Evolutionary conservation across 1,140 invertebrate genomes (phyloP).

Genomic region (Drosophila bifasciata): DNA sequence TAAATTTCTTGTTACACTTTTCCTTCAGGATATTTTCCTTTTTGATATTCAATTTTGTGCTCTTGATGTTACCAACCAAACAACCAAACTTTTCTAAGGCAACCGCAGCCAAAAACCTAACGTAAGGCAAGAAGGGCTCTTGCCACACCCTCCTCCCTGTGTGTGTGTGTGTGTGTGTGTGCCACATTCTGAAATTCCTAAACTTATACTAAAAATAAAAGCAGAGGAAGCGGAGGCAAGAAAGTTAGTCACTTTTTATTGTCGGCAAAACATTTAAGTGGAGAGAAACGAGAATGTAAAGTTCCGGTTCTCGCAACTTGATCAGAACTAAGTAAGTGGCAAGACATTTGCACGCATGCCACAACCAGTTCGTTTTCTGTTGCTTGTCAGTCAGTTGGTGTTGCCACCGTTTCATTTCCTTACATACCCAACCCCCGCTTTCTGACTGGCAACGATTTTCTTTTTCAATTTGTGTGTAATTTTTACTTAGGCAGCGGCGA

Average conservation of each 20-base stretch:
- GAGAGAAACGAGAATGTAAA: constrained; percentile 58
- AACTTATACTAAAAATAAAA: not conserved
- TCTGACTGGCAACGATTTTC: constrained; percentile 39
- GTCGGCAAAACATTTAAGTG: constrained; percentile 66
- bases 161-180: too few species aligned
- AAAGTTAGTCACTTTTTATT: constrained; percentile 76
- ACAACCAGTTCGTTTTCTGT: constrained; percentile 35
- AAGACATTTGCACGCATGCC: constrained; percentile 71
- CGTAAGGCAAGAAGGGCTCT: constrained; percentile 10
- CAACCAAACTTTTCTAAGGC: too few species aligned
- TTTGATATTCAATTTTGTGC: too few species aligned
- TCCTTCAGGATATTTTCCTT: too few species aligned
- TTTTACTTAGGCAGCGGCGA: constrained; percentile 25
- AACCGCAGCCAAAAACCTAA: constrained; percentile 23
- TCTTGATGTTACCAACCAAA: too few species aligned
- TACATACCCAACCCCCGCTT: not conserved
- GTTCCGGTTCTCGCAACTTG: constrained; percentile 53
- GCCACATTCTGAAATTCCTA: constrained; percentile 37
- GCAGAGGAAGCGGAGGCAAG: not conserved
- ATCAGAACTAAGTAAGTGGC: constrained; percentile 78
- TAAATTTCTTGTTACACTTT: too few species aligned
- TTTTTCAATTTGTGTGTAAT: constrained; percentile 57
- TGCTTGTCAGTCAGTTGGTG: constrained; percentile 36
- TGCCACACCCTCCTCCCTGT: too few species aligned
- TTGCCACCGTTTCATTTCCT: constrained; percentile 1